Evolutionary conservation across 2,113 vertebrate species (phyloP).

Genomic region (Stegostoma tigrinum): DNA sequence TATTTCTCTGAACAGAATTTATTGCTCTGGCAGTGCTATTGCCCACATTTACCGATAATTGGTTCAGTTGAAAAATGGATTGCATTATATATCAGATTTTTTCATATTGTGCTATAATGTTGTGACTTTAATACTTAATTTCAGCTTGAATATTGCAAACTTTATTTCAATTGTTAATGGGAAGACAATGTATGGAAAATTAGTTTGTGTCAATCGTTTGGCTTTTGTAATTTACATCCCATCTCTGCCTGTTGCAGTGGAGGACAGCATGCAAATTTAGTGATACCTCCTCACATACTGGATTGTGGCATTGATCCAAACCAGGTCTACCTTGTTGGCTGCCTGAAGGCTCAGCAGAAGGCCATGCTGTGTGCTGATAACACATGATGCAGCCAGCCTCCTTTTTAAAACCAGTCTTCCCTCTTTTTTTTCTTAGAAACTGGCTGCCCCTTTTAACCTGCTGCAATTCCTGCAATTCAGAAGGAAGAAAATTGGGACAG

Average conservation of each 20-base stretch:
- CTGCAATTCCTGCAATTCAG: no score
- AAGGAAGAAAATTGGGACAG: no score
- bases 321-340: no score
- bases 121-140: neutral
- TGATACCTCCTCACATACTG: neutral
- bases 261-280: neutral
- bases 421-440: no score
- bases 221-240: neutral
- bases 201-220: neutral
- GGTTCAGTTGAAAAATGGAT: neutral
- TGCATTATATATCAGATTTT: neutral
- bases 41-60: neutral
- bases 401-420: no score
- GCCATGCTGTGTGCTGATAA: no score
- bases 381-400: no score
- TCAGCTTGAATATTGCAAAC: neutral
- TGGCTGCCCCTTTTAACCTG: no score
- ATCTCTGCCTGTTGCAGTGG: neutral
- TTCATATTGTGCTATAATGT: neutral
- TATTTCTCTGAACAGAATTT: neutral
- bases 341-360: no score
- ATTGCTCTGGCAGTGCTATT: neutral
- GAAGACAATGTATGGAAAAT: neutral
- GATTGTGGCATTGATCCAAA: no score
- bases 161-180: neutral